Conservation (phyloP, 2,113 vertebrate genomes). For the Hiodon tergisus region DNA sequence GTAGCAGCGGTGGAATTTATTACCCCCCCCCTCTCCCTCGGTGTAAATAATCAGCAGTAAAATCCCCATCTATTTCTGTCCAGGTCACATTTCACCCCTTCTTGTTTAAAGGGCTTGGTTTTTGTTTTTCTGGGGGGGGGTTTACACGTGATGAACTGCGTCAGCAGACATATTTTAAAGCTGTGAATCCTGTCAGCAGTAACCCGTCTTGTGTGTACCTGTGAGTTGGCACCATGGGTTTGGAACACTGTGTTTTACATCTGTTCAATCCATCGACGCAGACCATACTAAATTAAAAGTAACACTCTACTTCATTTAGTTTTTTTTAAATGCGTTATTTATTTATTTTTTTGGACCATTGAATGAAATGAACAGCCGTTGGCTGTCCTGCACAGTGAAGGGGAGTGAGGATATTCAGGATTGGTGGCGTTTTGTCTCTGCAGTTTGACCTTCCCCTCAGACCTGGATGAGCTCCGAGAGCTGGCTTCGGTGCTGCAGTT, state of each 20-base stretch:
- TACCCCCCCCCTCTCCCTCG: background rate
- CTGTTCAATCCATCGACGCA: too few species aligned
- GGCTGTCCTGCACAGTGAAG: too few species aligned
- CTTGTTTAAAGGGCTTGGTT: background rate
- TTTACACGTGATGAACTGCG: background rate
- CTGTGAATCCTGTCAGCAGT: too few species aligned
- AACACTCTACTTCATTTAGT: too few species aligned
- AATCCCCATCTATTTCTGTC: slow-evolving; percentile 5
- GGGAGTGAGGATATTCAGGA: too few species aligned
- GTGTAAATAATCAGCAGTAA: background rate
- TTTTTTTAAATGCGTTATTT: background rate
- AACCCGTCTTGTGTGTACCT: too few species aligned
- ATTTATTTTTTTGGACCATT: background rate
- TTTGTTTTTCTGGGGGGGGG: background rate
- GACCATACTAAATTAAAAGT: too few species aligned
- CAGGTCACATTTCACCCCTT: slow-evolving; percentile 16
- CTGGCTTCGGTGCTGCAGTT: slow-evolving; percentile 75
- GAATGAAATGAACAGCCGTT: too few species aligned
- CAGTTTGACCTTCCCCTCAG: slow-evolving; percentile 83
- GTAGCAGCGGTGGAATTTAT: background rate
- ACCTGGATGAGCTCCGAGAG: slow-evolving; percentile 81
- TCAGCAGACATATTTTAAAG: too few species aligned
- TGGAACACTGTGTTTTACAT: too few species aligned
- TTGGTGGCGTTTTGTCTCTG: slow-evolving; percentile 25
- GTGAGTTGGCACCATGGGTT: too few species aligned